A percentile compares a stretch with the other conserved stretches of the same genome.
These are phyloP conservation scores for Clitarchus hookeri DNA, from an alignment of 2,888 invertebrate species.

Conservation along the genomic window DNA sequence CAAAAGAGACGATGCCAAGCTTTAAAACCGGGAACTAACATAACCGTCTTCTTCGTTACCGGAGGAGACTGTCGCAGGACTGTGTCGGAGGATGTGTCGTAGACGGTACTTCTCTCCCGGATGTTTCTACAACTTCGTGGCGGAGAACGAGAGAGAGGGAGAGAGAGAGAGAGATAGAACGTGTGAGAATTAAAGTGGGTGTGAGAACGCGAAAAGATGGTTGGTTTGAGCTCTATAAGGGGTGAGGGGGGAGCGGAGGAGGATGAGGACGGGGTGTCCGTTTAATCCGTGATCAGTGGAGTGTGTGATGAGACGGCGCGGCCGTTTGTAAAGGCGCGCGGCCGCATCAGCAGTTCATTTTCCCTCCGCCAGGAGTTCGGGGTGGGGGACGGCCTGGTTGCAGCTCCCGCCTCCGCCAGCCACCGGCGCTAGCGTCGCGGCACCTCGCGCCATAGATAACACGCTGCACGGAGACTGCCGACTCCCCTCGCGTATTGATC, in stretches of 20 bases:
- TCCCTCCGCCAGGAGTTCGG: neutral
- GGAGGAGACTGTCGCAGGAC: neutral
- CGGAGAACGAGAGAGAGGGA: neutral
- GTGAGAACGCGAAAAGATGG: neutral
- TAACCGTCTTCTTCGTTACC: too few relatives aligned
- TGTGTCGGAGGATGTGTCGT: neutral
- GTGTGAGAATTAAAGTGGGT: neutral
- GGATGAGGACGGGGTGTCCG: conserved; percentile 3
- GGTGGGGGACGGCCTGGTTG: neutral
- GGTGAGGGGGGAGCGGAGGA: neutral
- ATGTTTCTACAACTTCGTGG: neutral
- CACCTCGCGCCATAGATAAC: too few relatives aligned
- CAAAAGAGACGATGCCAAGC: too few relatives aligned
- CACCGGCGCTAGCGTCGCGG: neutral
- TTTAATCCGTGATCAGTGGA: conserved; percentile 25
- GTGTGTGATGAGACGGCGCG: conserved; percentile 23
- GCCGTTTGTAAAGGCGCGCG: neutral
- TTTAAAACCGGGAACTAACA: too few relatives aligned
- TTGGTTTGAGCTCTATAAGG: too few relatives aligned
- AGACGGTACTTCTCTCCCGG: neutral
- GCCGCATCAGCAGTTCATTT: neutral
- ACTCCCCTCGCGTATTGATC: too few relatives aligned
- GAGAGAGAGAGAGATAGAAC: conserved; percentile 1
- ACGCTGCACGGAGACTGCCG: too few relatives aligned
- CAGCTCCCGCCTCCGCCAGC: neutral